These are phyloP conservation scores for Hetaerina americana DNA, from an alignment of 1,140 invertebrate genomes.

Conservation along the genomic window DNA sequence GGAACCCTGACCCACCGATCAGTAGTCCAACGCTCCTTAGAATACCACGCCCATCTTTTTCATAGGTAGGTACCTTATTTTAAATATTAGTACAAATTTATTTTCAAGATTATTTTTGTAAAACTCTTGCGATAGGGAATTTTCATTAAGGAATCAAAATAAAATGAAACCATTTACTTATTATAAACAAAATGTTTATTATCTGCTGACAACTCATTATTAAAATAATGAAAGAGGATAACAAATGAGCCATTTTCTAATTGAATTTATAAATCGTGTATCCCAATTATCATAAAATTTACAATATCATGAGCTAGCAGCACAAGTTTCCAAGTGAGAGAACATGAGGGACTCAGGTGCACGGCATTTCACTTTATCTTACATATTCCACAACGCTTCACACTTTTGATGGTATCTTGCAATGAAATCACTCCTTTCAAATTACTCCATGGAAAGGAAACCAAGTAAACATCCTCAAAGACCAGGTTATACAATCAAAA, in stretches of 20 bases:
- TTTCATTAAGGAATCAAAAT: no score
- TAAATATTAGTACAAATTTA: no score
- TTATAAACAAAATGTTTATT: conserved; percentile 1
- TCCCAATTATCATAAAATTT: background rate
- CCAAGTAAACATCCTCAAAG: background rate
- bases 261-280: conserved; percentile 1
- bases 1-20: no score
- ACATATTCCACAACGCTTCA: background rate
- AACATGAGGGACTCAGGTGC: background rate
- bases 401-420: background rate
- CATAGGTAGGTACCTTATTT: no score
- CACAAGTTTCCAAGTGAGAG: background rate
- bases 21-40: no score
- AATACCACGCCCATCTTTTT: no score
- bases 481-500: background rate
- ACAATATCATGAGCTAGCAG: background rate
- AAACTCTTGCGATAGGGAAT: no score
- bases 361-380: background rate
- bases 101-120: no score
- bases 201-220: background rate
- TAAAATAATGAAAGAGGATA: conserved; percentile 1
- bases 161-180: no score
- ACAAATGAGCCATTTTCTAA: background rate
- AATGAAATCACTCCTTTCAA: background rate
- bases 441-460: background rate